These are phyloP conservation scores for Ctenicera cuprea DNA, from an alignment of 2,888 invertebrate species.

Conservation along the genomic window DNA sequence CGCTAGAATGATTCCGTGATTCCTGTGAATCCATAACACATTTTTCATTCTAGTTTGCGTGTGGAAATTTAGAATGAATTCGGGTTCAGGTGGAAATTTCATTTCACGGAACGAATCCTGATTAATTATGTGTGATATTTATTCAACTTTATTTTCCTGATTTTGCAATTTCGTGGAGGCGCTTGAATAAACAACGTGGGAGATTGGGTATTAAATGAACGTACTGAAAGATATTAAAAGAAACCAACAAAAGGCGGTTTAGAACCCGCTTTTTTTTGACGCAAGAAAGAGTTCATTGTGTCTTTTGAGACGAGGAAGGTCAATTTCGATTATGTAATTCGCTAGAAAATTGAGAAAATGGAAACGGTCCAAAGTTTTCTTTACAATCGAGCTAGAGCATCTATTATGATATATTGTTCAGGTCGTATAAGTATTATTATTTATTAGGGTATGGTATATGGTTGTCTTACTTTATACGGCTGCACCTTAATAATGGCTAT, in stretches of 20 bases:
- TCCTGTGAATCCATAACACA: constrained; percentile 1
- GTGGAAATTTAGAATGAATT: constrained; percentile 1
- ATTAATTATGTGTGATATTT: constrained; percentile 7
- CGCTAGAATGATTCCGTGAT: background rate
- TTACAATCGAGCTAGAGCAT: too few species aligned
- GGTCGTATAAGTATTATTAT: too few species aligned
- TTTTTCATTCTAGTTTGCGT: background rate
- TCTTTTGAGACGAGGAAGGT: too few species aligned
- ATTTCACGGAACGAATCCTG: constrained; percentile 13
- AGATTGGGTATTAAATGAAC: background rate
- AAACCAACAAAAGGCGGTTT: background rate
- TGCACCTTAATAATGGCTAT: too few species aligned
- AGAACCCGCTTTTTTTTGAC: too few species aligned
- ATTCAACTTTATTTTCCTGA: constrained; percentile 9
- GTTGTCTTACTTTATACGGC: too few species aligned
- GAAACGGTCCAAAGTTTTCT: too few species aligned
- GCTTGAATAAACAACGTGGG: constrained; percentile 21
- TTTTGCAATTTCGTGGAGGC: background rate
- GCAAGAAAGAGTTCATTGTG: too few species aligned
- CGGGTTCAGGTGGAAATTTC: constrained; percentile 4
- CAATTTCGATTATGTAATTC: too few species aligned
- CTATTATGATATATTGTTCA: too few species aligned
- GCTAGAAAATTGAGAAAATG: too few species aligned
- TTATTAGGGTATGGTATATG: too few species aligned
- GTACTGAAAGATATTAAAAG: background rate